These are phyloP conservation scores for Ascidia mentula DNA, from an alignment of 23 tunicate species.

Conservation along the genomic window DNA sequence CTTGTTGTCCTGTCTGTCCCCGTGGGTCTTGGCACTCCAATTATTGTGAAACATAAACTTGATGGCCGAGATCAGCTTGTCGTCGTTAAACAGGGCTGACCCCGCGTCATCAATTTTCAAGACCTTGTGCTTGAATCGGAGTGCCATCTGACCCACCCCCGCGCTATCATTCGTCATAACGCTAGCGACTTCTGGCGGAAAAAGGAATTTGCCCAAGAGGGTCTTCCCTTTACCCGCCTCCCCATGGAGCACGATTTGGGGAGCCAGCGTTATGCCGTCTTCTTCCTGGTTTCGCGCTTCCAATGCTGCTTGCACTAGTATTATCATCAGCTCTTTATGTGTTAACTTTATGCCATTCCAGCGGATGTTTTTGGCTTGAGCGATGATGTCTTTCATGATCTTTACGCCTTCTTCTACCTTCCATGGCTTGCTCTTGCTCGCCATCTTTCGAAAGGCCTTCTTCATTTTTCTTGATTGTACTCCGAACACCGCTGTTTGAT, in stretches of 20 bases:
- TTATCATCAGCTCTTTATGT: not conserved
- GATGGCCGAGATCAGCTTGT: not conserved
- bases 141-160: too few species aligned
- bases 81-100: not conserved
- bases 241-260: constrained; percentile 1
- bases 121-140: not conserved
- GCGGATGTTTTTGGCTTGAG: not conserved
- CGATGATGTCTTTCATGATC: not conserved
- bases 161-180: not conserved
- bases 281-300: not conserved
- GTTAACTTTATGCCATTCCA: not conserved
- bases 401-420: not conserved
- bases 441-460: too few species aligned
- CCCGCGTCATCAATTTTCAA: not conserved
- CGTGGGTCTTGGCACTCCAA: constrained; percentile 13
- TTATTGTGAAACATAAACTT: constrained; percentile 9
- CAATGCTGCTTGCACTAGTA: not conserved
- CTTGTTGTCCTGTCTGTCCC: constrained; percentile 10
- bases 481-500: too few species aligned
- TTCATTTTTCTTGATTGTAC: too few species aligned
- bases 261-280: not conserved
- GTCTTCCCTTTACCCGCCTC: constrained; percentile 8
- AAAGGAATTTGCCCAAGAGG: not conserved
- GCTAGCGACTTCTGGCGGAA: not conserved
- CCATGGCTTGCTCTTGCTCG: too few species aligned